Evolutionary conservation across 2,113 vertebrate species (phyloP), one percentile per base, ranked within the genome.

Genomic region (Phylloscopus trochilus): DNA sequence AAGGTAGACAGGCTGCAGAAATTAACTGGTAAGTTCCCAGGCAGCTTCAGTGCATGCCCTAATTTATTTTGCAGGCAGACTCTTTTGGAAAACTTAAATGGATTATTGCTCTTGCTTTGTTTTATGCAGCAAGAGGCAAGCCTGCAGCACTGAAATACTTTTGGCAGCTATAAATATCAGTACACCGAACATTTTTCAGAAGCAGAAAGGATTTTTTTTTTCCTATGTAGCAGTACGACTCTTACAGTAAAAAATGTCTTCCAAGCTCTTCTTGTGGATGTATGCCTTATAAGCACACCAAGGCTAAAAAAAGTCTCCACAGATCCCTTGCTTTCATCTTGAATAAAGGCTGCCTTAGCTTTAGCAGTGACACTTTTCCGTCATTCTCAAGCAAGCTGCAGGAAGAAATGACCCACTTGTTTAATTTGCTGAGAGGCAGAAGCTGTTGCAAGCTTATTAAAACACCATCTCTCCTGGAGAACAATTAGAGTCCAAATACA

Each of bases 391-490:
- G 84, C 35, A 37, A 62, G 74, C 72, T 51, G 67, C 66, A 80
- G 75, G 52, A 92, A 94, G 84, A 88, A 90, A 68, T 88, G 72
- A 94, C 84, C 69, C 84, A 77, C 51, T 96, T 95, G 64, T 1
- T 95, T 75, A 39, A 92, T 79, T 73, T 92, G 75, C 74, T 85
- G 82, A 91, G 91, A 94, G 46, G 81, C 53, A 83, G 78, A 79
- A 94, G 70, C 87, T 70, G 72, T 75, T 62, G 20, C 67, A 86
- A 85, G 82, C 84, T 93, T 59, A 55, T 93, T 94, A 93, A 63
- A 94, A 59, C 20, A 23, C 81, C 37, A 0, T 80, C 49, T 89
- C 70, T 74, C 52, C 18, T 19, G 11, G 20, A 75, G 76, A 95
- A 83, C 72, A 85, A 74, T 88, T 55, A 85, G 87, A 80, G 92